A percentile compares a stretch with the other conserved stretches of the same genome.
Conservation (phyloP, 2,797 vertebrate species). For the Hylomyscus alleni region DNA sequence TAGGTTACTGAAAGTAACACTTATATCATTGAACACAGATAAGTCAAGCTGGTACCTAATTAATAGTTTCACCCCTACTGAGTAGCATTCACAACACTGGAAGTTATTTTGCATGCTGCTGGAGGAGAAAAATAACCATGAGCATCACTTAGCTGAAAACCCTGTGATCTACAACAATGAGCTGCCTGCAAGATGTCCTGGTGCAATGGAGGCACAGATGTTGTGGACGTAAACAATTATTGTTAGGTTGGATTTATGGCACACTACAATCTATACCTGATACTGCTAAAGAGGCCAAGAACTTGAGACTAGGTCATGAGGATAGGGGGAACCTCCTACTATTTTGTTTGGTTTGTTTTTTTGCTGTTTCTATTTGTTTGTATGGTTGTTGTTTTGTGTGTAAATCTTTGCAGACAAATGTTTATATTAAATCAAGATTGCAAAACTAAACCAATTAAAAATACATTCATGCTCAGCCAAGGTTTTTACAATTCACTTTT, state of each 20-base stretch:
- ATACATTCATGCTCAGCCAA: slow-evolving; percentile 57
- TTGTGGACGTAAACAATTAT: background rate
- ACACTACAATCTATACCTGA: background rate
- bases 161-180: background rate
- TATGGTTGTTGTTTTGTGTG: background rate
- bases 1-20: background rate
- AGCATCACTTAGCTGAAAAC: background rate
- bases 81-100: background rate
- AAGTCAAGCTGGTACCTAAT: background rate
- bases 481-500: slow-evolving; percentile 59
- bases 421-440: slow-evolving; percentile 70
- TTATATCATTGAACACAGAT: background rate
- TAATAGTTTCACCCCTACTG: background rate
- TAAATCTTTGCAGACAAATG: background rate
- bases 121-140: background rate
- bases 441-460: slow-evolving; percentile 72
- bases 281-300: background rate
- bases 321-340: background rate
- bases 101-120: background rate
- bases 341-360: too few species aligned
- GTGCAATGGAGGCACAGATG: background rate
- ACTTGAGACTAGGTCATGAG: background rate
- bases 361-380: background rate
- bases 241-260: background rate
- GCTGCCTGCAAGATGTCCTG: background rate